Evolutionary conservation across 2,113 vertebrate genomes (phyloP).

Genomic region (Silurus asotus): DNA sequence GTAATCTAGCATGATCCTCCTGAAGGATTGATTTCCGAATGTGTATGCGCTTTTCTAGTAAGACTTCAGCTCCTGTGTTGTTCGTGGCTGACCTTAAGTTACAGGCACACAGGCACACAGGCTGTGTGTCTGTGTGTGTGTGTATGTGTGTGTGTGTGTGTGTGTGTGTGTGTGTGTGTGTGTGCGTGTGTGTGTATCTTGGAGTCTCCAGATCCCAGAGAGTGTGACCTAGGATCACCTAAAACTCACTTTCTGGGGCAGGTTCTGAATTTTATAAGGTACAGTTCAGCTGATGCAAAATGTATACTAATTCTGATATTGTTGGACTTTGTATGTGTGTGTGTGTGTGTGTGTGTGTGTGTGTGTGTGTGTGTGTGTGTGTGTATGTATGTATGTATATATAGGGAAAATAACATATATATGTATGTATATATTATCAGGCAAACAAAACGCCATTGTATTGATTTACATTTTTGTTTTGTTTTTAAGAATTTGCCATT

Average conservation of each 20-base stretch:
- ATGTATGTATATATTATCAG: too few species aligned
- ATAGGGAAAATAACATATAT: too few species aligned
- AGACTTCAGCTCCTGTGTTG: not conserved
- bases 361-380: too few species aligned
- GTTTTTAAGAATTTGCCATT: not conserved
- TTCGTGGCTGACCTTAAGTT: not conserved
- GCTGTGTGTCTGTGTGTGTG: slow-evolving; percentile 1
- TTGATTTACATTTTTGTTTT: not conserved
- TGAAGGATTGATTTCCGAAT: not conserved
- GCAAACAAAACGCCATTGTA: too few species aligned
- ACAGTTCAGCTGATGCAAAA: not conserved
- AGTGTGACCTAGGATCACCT: slow-evolving; percentile 1
- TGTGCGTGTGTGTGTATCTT: not conserved
- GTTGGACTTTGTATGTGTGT: not conserved
- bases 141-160: slow-evolving; percentile 2
- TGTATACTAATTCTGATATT: slow-evolving; percentile 1
- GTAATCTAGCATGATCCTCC: not conserved
- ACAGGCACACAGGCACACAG: not conserved
- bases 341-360: too few species aligned
- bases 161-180: not conserved
- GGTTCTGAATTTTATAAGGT: not conserved
- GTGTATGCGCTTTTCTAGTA: not conserved
- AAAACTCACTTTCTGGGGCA: not conserved
- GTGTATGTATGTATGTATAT: too few species aligned
- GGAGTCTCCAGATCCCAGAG: not conserved